Base-by-base conservation (phyloP, 2,888 invertebrate genomes). In the Lathronympha strigana region DNA sequence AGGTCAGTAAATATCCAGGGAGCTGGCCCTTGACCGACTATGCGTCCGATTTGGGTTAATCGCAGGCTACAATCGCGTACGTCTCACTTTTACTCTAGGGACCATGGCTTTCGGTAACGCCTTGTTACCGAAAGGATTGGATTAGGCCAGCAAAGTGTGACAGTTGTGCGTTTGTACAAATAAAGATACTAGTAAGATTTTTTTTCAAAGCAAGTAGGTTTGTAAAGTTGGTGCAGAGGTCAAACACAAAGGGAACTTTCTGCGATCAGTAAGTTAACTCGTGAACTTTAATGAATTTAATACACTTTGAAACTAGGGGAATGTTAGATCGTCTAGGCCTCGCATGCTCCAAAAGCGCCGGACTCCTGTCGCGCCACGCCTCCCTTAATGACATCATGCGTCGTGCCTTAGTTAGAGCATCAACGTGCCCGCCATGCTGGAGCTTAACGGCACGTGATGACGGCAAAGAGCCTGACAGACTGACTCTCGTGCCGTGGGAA, bases 41-140 rank as follows among this genome's bases (percentile, higher is more conserved):
- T 6, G 28, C 17, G 9, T 13, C 38, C 11, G 28, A 55, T 55
- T 55, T 55, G 28, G 55, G 55, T 55, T 55, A 55, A 55, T 55
- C 40, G 8, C 55, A 19, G 54, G 23, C 11, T 40, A 36, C 54
- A 11, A 25, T 25, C 38, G 6, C 23, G 33, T 51, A 25, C 8
- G 40, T 54, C 38, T 54, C 23, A 23, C 40, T 54, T 40, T 53
- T 15, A 25, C 38, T 36, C 4, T 8, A 53, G 38, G 53, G 38
- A 45, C 15, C 23, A 53, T 9, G 25, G 23, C 38, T 11, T 11
- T 4, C 15, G 4, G 21, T 8, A 9, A 23, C n/a, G n/a, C n/a
- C n/a, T n/a, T n/a, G n/a, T n/a, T n/a, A n/a, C 19, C 13, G 13
- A 23, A 54, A 54, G 17, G 25, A 23, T 17, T 9, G 9, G 4